Percentiles rank a stretch among this genome's conserved stretches.
These are phyloP conservation scores for Drosophila sucinea DNA, from an alignment of 1,140 invertebrate species.

Conservation along the genomic window DNA sequence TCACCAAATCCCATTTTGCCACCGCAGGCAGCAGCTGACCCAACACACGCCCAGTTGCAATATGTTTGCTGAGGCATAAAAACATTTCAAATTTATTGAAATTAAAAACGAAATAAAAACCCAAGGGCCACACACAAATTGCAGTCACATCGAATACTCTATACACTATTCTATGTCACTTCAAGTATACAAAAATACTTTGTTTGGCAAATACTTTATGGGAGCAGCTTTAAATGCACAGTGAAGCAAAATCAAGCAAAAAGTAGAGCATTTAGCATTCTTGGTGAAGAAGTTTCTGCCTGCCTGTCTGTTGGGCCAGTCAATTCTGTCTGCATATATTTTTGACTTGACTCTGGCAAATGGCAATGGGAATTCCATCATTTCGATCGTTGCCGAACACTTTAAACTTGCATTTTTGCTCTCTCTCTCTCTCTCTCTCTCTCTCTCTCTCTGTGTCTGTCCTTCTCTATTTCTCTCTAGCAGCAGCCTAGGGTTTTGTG, in stretches of 20 bases:
- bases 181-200: too few relatives aligned
- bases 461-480: background rate
- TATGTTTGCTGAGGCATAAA: constrained; percentile 38
- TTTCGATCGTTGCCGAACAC: constrained; percentile 15
- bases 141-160: background rate
- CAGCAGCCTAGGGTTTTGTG: constrained; percentile 17
- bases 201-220: too few relatives aligned
- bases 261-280: background rate
- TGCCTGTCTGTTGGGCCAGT: background rate
- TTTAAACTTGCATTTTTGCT: constrained; percentile 2
- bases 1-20: constrained; percentile 34
- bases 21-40: constrained; percentile 24
- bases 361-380: constrained; percentile 20
- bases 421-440: constrained; percentile 3
- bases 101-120: constrained; percentile 30
- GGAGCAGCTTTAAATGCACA: background rate
- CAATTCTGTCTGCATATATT: constrained; percentile 9
- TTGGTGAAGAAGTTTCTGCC: background rate
- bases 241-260: background rate
- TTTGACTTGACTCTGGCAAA: constrained; percentile 14
- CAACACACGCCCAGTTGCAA: constrained; percentile 11
- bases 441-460: constrained; percentile 6
- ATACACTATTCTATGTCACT: background rate
- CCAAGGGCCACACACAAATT: background rate
- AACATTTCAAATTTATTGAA: constrained; percentile 67